Percentiles rank a stretch among this genome's conserved stretches.
phyloP scores from a whole-genome alignment of 1,140 invertebrate species.

The Danaus plexippus region DNA sequence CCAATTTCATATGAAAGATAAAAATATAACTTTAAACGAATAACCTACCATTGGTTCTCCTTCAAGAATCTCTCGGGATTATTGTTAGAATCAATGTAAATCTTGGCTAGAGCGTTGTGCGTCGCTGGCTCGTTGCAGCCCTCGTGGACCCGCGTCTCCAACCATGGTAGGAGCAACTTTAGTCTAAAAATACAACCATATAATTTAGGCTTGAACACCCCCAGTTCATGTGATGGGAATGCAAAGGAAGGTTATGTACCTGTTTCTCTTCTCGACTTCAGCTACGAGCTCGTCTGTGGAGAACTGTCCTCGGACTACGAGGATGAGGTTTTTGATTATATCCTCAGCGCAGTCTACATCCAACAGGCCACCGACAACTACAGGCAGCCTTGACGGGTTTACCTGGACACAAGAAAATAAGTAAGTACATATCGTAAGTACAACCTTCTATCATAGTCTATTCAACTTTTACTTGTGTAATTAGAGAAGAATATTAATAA shows the following conservation, averaged over 20 bases:
- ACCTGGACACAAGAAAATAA: conserved; percentile 74
- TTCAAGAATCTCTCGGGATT: conserved; percentile 98
- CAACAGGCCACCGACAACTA: conserved; percentile 96
- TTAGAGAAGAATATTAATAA: too few relatives aligned
- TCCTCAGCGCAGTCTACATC: conserved; percentile 99
- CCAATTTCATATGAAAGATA: too few relatives aligned
- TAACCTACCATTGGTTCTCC: conserved; percentile 77
- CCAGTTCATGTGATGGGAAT: not conserved
- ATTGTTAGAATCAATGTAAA: conserved; percentile 99
- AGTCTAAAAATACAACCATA: conserved; percentile 61
- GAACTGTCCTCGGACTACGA: conserved; percentile 97
- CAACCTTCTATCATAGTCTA: too few relatives aligned
- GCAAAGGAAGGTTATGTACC: conserved; percentile 49
- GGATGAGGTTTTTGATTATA: conserved; percentile 98
- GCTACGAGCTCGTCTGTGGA: conserved; percentile 99
- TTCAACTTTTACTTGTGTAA: too few relatives aligned
- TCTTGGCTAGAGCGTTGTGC: conserved; percentile 99
- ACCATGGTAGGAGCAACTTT: conserved; percentile 95
- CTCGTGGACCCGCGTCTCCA: conserved; percentile 97
- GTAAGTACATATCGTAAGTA: too few relatives aligned
- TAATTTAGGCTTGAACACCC: too few relatives aligned
- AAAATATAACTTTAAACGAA: conserved; percentile 1
- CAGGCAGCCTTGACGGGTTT: conserved; percentile 96
- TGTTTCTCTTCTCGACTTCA: conserved; percentile 98
- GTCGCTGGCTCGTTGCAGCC: conserved; percentile 97